Base-by-base conservation (phyloP, 1,140 invertebrate genomes). In the Monomorium pharaonis region DNA sequence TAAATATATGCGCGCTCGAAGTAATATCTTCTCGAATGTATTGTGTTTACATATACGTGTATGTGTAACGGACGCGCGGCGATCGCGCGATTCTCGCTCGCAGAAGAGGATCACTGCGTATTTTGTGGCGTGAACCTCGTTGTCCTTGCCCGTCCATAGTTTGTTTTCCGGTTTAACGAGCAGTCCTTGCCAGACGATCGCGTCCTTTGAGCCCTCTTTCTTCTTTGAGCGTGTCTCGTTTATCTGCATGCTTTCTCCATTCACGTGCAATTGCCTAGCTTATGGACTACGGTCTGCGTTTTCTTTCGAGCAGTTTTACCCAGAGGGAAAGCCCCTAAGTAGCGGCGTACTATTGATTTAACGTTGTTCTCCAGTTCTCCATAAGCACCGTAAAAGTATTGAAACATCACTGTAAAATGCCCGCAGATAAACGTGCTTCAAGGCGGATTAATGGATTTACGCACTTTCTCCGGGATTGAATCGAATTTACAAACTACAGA, bases 141-240 rank as follows among this genome's bases (percentile, higher is more conserved):
- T 67, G 58, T 88, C 74, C 83, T 81, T 51, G 33, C 37, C 56
- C 21, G 37, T 44, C 75, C 42, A 30, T 51, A 88, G 89, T 88
- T 89, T 90, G 86, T 90, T 90, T 90, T 90, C 77, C 86, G 77
- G 44, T 88, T 90, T 90, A 90, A 90, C 84, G 89, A 90, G 86
- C 86, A 86, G 83, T 86, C 86, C 78, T 84, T 84, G 74, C 89
- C 81, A 77, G 78, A 75, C 86, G 70, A 90, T 90, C 86, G 86
- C 18, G 70, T 86, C 81, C 86, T 88, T 88, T 90, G 86, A 90
- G 24, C 58, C 24, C 9, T 7, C 63, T 27, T 30, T 37, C 30
- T 74, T 24, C 58, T 3, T 2, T 6, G 24, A 2, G 21, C 24
- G 58, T 5, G 58, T 3, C 16, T 49, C 42, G 72, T 27, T 21